Evolutionary conservation across 2,113 vertebrate species (phyloP).

Genomic region (Gambusia affinis): DNA sequence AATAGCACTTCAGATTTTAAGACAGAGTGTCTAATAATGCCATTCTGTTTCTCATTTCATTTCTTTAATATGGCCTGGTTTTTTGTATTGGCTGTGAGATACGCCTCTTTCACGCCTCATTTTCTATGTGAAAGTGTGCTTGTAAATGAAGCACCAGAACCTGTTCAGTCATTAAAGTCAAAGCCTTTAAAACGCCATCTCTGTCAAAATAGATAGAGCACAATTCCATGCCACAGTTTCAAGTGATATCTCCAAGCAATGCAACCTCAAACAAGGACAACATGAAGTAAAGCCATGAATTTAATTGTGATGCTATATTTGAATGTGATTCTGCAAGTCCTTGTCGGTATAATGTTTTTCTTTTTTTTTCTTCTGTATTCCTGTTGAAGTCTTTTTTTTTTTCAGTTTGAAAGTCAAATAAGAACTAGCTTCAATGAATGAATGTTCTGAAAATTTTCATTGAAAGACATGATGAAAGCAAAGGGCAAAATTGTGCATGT

Average conservation of each 20-base stretch:
- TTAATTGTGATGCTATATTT: constrained; percentile 9
- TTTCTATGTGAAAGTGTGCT: background rate
- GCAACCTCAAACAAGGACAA: background rate
- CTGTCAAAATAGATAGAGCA: background rate
- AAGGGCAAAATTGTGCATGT: constrained; percentile 33
- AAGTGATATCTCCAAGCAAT: background rate
- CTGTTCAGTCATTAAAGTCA: background rate
- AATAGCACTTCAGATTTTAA: background rate
- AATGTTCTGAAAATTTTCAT: constrained; percentile 11
- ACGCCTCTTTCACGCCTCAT: background rate
- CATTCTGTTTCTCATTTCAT: background rate
- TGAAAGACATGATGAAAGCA: constrained; percentile 26
- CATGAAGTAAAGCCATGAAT: background rate
- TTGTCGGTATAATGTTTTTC: constrained; percentile 6
- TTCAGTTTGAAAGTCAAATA: constrained; percentile 50
- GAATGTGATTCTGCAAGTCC: constrained; percentile 20
- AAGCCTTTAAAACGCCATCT: background rate
- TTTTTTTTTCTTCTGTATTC: constrained; percentile 9
- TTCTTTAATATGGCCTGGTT: background rate
- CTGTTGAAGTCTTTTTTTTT: background rate
- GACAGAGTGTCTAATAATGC: background rate
- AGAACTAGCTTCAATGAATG: constrained; percentile 14
- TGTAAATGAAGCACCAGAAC: background rate
- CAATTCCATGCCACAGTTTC: background rate
- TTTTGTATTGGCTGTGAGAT: background rate